phyloP scores from a whole-genome alignment of 2,888 invertebrate genomes.

The Meiosimyza decipiens region DNA sequence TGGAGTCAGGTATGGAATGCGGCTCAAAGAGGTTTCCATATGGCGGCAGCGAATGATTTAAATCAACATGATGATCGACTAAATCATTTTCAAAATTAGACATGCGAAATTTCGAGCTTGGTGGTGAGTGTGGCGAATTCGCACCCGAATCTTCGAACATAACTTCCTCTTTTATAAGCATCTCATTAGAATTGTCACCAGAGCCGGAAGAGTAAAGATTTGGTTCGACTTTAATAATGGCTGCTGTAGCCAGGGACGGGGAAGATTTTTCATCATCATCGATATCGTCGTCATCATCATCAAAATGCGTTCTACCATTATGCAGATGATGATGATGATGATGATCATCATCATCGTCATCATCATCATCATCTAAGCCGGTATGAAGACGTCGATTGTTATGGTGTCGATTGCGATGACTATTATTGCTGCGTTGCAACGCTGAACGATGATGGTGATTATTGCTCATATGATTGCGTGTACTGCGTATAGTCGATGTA shows the following conservation, averaged over 20 bases:
- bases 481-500: constrained; percentile 63
- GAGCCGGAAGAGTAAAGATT: constrained; percentile 65
- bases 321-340: constrained; percentile 46
- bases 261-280: constrained; percentile 64
- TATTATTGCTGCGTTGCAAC: constrained; percentile 49
- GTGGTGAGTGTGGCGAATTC: constrained; percentile 64
- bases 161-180: constrained; percentile 65
- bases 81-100: constrained; percentile 64
- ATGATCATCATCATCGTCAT: constrained; percentile 51
- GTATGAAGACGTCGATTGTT: constrained; percentile 63
- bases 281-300: constrained; percentile 51
- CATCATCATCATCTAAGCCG: constrained; percentile 60
- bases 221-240: constrained; percentile 64
- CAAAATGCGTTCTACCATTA: constrained; percentile 34
- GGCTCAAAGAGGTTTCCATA: constrained; percentile 66
- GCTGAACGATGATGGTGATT: constrained; percentile 48
- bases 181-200: constrained; percentile 65
- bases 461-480: constrained; percentile 58
- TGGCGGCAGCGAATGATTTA: constrained; percentile 63
- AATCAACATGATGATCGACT: constrained; percentile 63
- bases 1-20: constrained; percentile 65
- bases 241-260: constrained; percentile 65
- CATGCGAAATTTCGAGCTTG: constrained; percentile 64
- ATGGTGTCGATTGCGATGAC: constrained; percentile 61
- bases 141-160: constrained; percentile 64